Conservation (phyloP, 2,113 vertebrate genomes). For the Camelus bactrianus region DNA sequence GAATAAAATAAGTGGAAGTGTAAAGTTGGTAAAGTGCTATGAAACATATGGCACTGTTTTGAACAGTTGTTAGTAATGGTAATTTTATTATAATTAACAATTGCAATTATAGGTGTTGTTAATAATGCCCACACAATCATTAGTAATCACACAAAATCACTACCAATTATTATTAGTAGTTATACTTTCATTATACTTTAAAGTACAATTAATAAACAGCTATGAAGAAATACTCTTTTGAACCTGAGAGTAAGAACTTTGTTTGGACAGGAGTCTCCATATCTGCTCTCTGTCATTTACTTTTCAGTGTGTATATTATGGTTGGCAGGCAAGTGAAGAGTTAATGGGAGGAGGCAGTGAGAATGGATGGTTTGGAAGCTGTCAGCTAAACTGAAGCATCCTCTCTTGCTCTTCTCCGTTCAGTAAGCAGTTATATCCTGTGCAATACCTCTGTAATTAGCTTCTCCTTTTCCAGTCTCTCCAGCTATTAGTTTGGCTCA, state of each 20-base stretch:
- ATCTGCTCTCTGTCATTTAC: neutral
- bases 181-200: neutral
- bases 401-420: neutral
- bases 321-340: neutral
- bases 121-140: neutral
- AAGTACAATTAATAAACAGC: neutral
- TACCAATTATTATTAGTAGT: neutral
- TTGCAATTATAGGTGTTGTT: neutral
- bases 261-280: neutral
- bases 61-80: neutral
- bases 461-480: neutral
- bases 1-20: slow-evolving; percentile 20
- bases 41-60: neutral
- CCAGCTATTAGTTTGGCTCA: neutral
- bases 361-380: neutral
- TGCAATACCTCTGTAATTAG: neutral
- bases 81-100: slow-evolving; percentile 26
- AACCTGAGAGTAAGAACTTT: neutral
- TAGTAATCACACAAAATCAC: neutral
- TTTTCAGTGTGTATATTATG: neutral
- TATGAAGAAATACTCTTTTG: neutral
- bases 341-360: neutral
- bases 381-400: neutral
- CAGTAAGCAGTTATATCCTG: neutral
- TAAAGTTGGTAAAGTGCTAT: neutral